Conservation (phyloP, 2,888 invertebrate genomes). For the Phalera bucephala region DNA sequence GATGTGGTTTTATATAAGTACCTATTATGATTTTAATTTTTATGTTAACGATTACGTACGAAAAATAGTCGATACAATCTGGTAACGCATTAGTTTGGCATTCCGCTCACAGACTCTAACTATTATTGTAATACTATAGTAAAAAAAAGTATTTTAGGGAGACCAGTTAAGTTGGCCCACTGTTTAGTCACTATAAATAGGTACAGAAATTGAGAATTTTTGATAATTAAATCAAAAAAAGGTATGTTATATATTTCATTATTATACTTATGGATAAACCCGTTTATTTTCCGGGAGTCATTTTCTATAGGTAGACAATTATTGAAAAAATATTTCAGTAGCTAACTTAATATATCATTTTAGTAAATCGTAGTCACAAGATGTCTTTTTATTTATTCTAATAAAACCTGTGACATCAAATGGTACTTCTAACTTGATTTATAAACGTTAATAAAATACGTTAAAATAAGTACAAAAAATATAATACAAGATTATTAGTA, state of each 20-base stretch:
- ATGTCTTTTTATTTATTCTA: no score
- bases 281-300: not conserved
- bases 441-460: not conserved
- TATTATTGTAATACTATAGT: conserved; percentile 18
- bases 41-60: no score
- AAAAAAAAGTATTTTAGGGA: conserved; percentile 16
- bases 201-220: no score
- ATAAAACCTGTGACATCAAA: no score
- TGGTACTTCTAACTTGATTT: no score
- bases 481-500: conserved; percentile 19
- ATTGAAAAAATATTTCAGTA: no score
- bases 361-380: not conserved
- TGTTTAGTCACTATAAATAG: conserved; percentile 4
- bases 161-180: conserved; percentile 30
- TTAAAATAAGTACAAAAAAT: conserved; percentile 32
- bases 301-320: no score
- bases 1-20: no score
- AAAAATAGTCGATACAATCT: conserved; percentile 19
- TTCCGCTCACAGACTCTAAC: conserved; percentile 38
- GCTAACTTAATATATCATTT: no score
- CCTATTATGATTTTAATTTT: no score
- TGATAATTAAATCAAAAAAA: no score
- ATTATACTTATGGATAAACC: not conserved
- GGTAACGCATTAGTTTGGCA: conserved; percentile 56
- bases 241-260: no score